These are phyloP conservation scores for Tympanuchus pallidicinctus DNA, from an alignment of 2,113 vertebrate species.

Conservation along the genomic window DNA sequence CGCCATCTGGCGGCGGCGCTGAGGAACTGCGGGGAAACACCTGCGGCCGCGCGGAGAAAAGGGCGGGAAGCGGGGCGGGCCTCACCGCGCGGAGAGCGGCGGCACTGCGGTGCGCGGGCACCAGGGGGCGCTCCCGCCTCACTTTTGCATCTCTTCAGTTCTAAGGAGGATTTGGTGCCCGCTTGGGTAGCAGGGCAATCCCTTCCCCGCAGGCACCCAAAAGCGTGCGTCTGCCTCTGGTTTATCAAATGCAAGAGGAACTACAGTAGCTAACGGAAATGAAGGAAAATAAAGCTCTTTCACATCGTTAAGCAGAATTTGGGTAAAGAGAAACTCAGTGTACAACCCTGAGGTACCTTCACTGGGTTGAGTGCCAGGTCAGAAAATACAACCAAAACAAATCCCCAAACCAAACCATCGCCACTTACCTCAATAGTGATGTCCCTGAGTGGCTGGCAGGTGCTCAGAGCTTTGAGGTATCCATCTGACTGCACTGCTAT, in stretches of 20 bases:
- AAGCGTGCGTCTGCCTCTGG: accelerated
- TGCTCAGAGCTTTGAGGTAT: accelerated
- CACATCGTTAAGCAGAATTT: accelerated
- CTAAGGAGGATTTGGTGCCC: not conserved
- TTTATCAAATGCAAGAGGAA: accelerated
- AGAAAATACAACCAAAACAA: accelerated
- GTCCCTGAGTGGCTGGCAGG: accelerated
- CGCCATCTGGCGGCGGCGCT: not conserved
- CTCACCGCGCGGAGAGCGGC: too few relatives aligned
- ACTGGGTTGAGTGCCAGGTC: accelerated
- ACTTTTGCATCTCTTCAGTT: not conserved
- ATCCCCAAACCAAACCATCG: not conserved
- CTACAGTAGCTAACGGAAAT: accelerated
- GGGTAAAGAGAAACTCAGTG: accelerated
- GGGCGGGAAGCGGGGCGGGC: too few relatives aligned
- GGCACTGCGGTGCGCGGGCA: not conserved
- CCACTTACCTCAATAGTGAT: accelerated
- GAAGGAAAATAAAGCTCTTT: accelerated
- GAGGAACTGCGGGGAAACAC: not conserved
- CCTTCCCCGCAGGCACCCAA: accelerated
- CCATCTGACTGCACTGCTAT: not conserved
- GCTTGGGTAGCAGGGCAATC: not conserved
- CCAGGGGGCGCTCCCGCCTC: not conserved
- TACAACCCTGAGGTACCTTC: not conserved
- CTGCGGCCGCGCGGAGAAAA: not conserved